These are phyloP conservation scores for Australoheros scitulus DNA, from an alignment of 2,113 vertebrate species.

Conservation along the genomic window DNA sequence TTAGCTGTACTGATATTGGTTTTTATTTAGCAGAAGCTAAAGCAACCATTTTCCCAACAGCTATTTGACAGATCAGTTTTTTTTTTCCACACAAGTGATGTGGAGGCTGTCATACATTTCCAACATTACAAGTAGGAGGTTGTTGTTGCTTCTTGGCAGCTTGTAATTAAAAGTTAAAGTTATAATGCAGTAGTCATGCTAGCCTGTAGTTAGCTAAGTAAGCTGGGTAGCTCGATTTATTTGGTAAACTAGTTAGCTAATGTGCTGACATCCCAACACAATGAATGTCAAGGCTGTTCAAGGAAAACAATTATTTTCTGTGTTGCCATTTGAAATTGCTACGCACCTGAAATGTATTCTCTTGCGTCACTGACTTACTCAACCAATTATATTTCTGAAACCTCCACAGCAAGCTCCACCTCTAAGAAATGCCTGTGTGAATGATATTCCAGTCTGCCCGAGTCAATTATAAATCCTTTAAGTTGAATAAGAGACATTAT, in stretches of 20 bases:
- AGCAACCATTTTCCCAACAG: too few species aligned
- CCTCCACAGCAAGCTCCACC: not conserved
- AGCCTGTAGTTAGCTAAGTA: not conserved
- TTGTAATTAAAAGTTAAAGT: not conserved
- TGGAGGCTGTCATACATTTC: too few species aligned
- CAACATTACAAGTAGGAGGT: too few species aligned
- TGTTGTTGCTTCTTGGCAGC: not conserved
- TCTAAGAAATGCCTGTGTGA: not conserved
- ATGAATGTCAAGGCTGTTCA: too few species aligned
- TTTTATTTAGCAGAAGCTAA: too few species aligned
- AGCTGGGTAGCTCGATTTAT: too few species aligned
- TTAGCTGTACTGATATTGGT: too few species aligned
- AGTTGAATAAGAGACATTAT: not conserved
- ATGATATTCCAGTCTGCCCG: slow-evolving; percentile 1
- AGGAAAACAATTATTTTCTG: not conserved
- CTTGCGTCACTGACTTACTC: not conserved
- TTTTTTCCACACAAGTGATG: too few species aligned
- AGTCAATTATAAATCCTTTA: not conserved
- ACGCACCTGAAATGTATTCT: not conserved
- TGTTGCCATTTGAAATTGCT: not conserved
- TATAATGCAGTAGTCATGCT: not conserved
- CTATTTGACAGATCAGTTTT: too few species aligned
- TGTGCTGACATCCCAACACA: too few species aligned
- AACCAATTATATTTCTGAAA: not conserved
- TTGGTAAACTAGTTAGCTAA: not conserved